phyloP scores from a whole-genome alignment of 2,888 invertebrate genomes.

The Yponomeuta evonymella region DNA sequence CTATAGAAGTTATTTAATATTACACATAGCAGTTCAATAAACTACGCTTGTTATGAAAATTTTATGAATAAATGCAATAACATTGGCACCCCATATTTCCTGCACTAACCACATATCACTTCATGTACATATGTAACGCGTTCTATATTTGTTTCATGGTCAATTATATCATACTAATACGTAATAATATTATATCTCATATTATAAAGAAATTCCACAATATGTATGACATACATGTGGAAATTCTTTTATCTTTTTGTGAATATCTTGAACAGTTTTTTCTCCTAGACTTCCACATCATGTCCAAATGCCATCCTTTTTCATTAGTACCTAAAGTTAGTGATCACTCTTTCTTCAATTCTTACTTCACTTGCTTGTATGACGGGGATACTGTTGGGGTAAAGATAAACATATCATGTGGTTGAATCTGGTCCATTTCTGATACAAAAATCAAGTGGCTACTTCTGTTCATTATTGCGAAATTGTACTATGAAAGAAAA shows the following conservation, averaged over 20 bases:
- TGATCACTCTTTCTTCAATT: neutral
- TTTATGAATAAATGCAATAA: too few relatives aligned
- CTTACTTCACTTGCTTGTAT: conserved; percentile 24
- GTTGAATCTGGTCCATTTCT: neutral
- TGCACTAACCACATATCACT: neutral
- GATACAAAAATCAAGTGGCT: too few relatives aligned
- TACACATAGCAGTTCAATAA: neutral
- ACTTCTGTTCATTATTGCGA: too few relatives aligned
- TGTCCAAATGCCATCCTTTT: neutral
- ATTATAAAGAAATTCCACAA: too few relatives aligned
- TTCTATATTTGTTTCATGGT: conserved; percentile 14
- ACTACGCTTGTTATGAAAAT: neutral
- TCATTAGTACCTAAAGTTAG: neutral
- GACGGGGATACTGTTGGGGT: conserved; percentile 41
- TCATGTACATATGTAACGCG: neutral
- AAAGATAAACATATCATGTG: conserved; percentile 32
- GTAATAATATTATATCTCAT: neutral
- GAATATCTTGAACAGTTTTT: neutral
- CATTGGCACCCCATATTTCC: neutral
- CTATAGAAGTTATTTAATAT: too few relatives aligned
- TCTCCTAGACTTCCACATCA: neutral
- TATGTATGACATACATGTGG: neutral
- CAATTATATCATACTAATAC: neutral
- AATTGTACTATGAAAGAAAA: too few relatives aligned
- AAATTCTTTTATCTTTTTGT: neutral